phyloP scores from a whole-genome alignment of 2,888 invertebrate species.

The Diploptera punctata region DNA sequence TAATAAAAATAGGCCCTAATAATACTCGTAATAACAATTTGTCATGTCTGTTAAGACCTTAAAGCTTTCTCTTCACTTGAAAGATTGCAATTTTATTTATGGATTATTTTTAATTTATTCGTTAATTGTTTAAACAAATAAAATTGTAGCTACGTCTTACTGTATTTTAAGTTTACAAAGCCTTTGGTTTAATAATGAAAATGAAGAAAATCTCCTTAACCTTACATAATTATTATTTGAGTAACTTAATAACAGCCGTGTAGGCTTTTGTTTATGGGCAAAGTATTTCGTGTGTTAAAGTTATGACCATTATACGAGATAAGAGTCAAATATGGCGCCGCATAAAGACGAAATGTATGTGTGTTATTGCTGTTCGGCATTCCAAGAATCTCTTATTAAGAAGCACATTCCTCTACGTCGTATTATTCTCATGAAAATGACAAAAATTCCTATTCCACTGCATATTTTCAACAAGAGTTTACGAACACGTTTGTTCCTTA shows the following conservation, averaged over 20 bases:
- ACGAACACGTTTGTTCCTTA: constrained; percentile 21
- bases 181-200: too few species aligned
- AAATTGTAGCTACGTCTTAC: too few species aligned
- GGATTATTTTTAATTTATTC: too few species aligned
- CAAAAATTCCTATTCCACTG: constrained; percentile 22
- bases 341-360: neutral
- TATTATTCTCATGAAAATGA: constrained; percentile 5
- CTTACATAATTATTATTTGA: too few species aligned
- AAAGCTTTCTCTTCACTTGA: too few species aligned
- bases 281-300: neutral
- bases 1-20: too few species aligned
- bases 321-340: constrained; percentile 18
- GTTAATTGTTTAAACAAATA: too few species aligned
- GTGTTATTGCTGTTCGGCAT: constrained; percentile 27
- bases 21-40: too few species aligned
- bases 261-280: constrained; percentile 3
- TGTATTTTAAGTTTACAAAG: too few species aligned
- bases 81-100: too few species aligned
- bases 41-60: too few species aligned
- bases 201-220: too few species aligned
- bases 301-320: neutral
- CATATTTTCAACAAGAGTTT: constrained; percentile 14
- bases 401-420: neutral
- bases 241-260: constrained; percentile 6
- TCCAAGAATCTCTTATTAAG: constrained; percentile 27